Evolutionary conservation across 2,797 vertebrate genomes (phyloP).

Genomic region (Distichodus sexfasciatus): DNA sequence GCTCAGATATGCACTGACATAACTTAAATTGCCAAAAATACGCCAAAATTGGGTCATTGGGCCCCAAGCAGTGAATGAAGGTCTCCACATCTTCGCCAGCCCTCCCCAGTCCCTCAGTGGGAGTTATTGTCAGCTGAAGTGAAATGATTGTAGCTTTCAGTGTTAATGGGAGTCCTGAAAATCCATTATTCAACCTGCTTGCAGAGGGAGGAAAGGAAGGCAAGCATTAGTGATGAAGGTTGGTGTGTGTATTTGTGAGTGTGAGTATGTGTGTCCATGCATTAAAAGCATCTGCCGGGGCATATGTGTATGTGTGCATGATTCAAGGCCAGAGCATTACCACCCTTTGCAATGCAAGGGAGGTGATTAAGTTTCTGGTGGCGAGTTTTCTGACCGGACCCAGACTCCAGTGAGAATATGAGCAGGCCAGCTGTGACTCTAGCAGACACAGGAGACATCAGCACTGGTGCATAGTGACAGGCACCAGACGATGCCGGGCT

Average conservation of each 20-base stretch:
- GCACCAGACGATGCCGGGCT: not conserved
- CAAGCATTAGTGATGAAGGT: slow-evolving; percentile 49
- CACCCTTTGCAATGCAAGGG: slow-evolving; percentile 32
- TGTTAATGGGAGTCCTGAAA: slow-evolving; percentile 71
- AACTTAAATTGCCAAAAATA: too few species aligned
- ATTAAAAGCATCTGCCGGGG: slow-evolving; percentile 28
- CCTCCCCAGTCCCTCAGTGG: slow-evolving; percentile 49
- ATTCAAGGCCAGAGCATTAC: slow-evolving; percentile 23
- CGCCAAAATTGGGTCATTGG: not conserved
- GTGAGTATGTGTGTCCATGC: slow-evolving; percentile 52
- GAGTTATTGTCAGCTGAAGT: slow-evolving; percentile 66
- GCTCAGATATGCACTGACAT: not conserved
- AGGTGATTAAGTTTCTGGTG: slow-evolving; percentile 23
- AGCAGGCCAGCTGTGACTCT: slow-evolving; percentile 40
- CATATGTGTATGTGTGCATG: not conserved
- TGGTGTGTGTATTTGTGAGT: slow-evolving; percentile 56
- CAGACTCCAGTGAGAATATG: slow-evolving; percentile 35
- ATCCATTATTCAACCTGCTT: slow-evolving; percentile 76
- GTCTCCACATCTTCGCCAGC: slow-evolving; percentile 37
- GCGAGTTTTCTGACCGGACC: slow-evolving; percentile 25
- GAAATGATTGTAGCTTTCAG: slow-evolving; percentile 73
- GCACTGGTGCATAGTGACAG: slow-evolving; percentile 3
- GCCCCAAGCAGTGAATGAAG: slow-evolving; percentile 27
- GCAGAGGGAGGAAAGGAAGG: slow-evolving; percentile 60
- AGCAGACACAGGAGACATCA: slow-evolving; percentile 16